Evolutionary conservation across 2,797 vertebrate genomes (phyloP).

Genomic region (Ceryle rudis): DNA sequence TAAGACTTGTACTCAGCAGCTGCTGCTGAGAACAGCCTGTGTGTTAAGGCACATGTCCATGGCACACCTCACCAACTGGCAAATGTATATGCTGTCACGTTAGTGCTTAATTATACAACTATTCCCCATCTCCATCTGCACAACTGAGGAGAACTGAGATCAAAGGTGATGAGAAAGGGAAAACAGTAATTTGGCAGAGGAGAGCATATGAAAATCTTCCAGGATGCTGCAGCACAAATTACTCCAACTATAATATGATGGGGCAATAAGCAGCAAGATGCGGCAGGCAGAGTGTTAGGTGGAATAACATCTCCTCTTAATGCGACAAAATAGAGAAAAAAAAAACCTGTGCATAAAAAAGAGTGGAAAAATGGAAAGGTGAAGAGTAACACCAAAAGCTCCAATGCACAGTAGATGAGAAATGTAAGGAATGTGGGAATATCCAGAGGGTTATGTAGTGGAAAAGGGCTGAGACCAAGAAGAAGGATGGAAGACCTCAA

Average conservation of each 20-base stretch:
- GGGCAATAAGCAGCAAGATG: neutral
- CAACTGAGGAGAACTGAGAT: neutral
- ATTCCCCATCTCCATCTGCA: neutral
- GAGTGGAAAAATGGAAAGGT: neutral
- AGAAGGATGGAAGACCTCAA: neutral
- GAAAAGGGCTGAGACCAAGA: neutral
- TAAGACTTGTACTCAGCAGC: neutral
- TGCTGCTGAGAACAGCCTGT: neutral
- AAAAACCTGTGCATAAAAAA: neutral
- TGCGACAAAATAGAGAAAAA: neutral
- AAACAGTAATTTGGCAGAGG: neutral
- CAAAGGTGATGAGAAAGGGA: neutral
- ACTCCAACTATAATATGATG: neutral
- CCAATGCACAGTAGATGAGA: neutral
- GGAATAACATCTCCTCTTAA: neutral
- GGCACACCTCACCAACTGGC: neutral
- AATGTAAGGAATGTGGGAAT: neutral
- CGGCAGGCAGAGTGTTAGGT: neutral
- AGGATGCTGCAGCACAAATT: neutral
- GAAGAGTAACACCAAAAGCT: neutral
- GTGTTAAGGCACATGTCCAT: neutral
- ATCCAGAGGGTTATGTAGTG: fast-evolving
- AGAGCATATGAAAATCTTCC: neutral
- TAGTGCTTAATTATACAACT: neutral
- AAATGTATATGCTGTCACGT: neutral